Conservation (phyloP, 2,888 invertebrate genomes). For the Mesorhabditis belari region DNA sequence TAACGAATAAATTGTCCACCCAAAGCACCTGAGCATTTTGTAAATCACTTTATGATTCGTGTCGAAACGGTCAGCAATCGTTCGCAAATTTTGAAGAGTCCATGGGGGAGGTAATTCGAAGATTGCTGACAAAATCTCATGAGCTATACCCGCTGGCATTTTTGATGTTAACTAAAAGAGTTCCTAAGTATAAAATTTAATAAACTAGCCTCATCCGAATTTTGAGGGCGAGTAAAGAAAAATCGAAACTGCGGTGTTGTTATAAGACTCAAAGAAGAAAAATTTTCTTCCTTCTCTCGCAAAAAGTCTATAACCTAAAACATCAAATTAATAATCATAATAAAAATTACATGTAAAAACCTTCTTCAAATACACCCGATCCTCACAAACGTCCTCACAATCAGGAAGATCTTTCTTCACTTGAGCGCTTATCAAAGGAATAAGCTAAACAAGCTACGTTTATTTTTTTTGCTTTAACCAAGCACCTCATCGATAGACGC, state of each 20-base stretch:
- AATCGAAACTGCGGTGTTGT: neutral
- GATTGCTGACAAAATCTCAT: neutral
- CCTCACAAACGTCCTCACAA: neutral
- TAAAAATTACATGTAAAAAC: too few species aligned
- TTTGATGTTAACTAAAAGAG: neutral
- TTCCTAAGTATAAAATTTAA: neutral
- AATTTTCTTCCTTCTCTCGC: neutral
- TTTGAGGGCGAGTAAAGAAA: neutral
- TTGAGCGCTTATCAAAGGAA: neutral
- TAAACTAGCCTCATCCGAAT: neutral
- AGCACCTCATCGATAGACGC: neutral
- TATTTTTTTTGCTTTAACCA: neutral
- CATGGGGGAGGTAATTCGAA: conserved; percentile 7
- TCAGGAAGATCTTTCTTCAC: neutral
- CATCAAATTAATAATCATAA: too few species aligned
- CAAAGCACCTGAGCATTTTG: conserved; percentile 1
- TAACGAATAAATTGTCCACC: neutral
- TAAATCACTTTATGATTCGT: conserved; percentile 16
- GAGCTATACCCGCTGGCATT: neutral
- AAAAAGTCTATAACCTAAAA: neutral
- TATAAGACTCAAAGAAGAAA: neutral
- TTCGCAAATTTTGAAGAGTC: conserved; percentile 2
- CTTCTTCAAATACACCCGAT: neutral
- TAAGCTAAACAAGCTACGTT: neutral
- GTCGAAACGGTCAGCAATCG: conserved; percentile 9